These are phyloP conservation scores for Antrozous pallidus DNA, from an alignment of 2,797 vertebrate genomes.

Conservation along the genomic window DNA sequence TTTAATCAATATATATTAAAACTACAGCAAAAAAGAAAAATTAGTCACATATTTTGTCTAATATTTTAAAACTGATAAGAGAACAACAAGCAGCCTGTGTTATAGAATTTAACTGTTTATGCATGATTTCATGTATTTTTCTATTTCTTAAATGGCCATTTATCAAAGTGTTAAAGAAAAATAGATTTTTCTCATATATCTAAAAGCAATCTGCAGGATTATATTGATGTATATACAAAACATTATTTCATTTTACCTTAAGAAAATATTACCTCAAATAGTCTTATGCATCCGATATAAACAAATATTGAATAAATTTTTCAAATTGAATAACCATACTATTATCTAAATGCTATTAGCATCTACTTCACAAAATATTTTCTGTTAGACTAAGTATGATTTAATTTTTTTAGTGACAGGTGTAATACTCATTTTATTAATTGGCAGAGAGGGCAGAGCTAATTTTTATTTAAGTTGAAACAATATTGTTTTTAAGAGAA, in stretches of 20 bases:
- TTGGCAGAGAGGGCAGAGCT: not conserved
- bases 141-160: conserved; percentile 8
- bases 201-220: not conserved
- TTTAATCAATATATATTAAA: conserved; percentile 13
- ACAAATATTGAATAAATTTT: conserved; percentile 30
- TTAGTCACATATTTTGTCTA: not conserved
- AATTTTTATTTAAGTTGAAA: conserved; percentile 46
- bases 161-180: conserved; percentile 48
- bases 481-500: conserved; percentile 22
- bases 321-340: conserved; percentile 34
- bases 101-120: not conserved
- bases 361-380: not conserved
- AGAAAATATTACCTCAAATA: conserved; percentile 17
- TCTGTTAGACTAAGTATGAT: conserved; percentile 21
- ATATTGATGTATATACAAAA: not conserved
- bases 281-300: not conserved
- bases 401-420: conserved; percentile 21
- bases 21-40: not conserved
- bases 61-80: conserved; percentile 16
- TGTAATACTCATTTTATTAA: not conserved
- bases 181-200: not conserved
- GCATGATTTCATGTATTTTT: not conserved
- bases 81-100: conserved; percentile 16
- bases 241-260: not conserved
- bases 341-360: not conserved